Conservation (phyloP, 2,888 invertebrate genomes). For the Athalia rosae region DNA sequence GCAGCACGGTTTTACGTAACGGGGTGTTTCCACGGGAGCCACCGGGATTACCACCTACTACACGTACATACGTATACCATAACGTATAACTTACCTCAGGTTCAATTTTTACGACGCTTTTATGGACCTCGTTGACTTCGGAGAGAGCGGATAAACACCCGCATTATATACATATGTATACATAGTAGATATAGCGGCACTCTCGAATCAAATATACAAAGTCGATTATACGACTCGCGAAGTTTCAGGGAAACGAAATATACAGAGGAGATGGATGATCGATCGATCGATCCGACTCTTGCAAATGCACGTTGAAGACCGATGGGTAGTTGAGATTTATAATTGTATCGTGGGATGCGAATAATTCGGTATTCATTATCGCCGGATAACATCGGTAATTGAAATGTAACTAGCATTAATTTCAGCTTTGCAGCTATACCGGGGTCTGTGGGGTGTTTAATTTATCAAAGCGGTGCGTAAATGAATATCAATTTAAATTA, state of each 20-base stretch:
- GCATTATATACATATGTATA: too few species aligned
- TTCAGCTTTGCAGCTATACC: constrained; percentile 4
- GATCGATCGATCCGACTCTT: neutral
- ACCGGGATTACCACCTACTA: constrained; percentile 12
- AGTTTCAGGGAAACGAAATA: too few species aligned
- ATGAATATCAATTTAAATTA: constrained; percentile 48
- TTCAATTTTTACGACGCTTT: neutral
- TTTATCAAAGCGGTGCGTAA: constrained; percentile 36
- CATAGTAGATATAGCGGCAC: too few species aligned
- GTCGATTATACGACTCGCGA: too few species aligned
- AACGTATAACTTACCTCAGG: neutral
- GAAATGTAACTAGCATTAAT: constrained; percentile 44
- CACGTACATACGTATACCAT: neutral
- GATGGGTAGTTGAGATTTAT: neutral
- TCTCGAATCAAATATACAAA: too few species aligned
- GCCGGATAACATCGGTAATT: constrained; percentile 40
- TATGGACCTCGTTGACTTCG: neutral
- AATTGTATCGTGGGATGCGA: constrained; percentile 36
- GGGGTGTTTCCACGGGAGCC: constrained; percentile 25
- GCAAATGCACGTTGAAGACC: neutral
- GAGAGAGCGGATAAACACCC: too few species aligned
- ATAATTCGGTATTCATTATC: constrained; percentile 50
- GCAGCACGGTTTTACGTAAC: constrained; percentile 51
- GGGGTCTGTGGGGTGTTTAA: neutral
- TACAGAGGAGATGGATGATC: neutral